A percentile compares a stretch with the other conserved stretches of the same genome.
Conservation (phyloP, 1,140 invertebrate species). For the Trichoplusia ni region DNA sequence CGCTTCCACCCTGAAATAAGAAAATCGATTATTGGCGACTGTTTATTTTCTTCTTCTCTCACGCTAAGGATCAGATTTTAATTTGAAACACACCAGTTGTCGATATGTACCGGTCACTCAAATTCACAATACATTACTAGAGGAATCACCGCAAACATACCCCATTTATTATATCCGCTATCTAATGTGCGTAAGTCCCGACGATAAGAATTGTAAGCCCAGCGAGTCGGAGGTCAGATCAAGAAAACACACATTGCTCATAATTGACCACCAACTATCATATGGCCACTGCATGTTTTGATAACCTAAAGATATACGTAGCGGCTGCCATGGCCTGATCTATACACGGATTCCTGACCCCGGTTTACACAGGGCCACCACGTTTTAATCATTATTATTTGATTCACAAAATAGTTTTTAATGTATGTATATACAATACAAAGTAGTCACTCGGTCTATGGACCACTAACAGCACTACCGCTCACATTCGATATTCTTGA, state of each 20-base stretch:
- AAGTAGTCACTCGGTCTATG: not conserved
- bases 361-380: slow-evolving; percentile 35
- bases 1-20: slow-evolving; percentile 67
- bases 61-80: not conserved
- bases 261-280: slow-evolving; percentile 65
- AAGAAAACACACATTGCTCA: slow-evolving; percentile 60
- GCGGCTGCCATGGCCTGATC: slow-evolving; percentile 54
- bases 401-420: not conserved
- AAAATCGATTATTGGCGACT: slow-evolving; percentile 17
- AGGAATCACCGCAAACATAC: slow-evolving; percentile 64
- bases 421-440: not conserved
- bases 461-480: slow-evolving; percentile 40
- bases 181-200: slow-evolving; percentile 70
- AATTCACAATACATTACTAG: slow-evolving; percentile 59
- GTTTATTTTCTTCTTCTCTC: not conserved
- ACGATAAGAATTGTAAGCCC: slow-evolving; percentile 66
- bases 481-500: slow-evolving; percentile 54
- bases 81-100: slow-evolving; percentile 30
- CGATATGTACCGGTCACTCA: slow-evolving; percentile 40
- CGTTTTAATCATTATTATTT: slow-evolving; percentile 10
- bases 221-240: slow-evolving; percentile 66
- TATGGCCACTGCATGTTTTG: slow-evolving; percentile 65
- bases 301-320: slow-evolving; percentile 65
- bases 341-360: slow-evolving; percentile 45
- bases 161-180: slow-evolving; percentile 75